These are phyloP conservation scores for Nomada flava DNA, from an alignment of 2,888 invertebrate species.

Conservation along the genomic window DNA sequence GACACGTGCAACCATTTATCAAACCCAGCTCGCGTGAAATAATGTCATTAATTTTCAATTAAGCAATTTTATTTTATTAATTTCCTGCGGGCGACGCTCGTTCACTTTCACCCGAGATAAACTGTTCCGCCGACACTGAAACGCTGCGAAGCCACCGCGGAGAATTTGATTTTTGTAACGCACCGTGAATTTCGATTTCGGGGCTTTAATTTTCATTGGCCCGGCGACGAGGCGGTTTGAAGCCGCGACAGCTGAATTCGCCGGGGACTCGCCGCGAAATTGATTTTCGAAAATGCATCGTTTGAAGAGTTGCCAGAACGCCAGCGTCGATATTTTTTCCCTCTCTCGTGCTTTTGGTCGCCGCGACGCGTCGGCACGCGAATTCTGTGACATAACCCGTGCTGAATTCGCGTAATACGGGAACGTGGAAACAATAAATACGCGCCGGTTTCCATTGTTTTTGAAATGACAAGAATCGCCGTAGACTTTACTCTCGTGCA, in stretches of 20 bases:
- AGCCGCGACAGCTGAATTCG: slow-evolving; percentile 57
- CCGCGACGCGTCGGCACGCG: background rate
- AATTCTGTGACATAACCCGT: slow-evolving; percentile 25
- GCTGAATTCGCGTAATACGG: background rate
- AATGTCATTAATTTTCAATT: too few species aligned
- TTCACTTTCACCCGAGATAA: background rate
- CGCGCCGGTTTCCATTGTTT: slow-evolving; percentile 2
- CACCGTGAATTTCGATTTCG: slow-evolving; percentile 33
- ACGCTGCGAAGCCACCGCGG: background rate
- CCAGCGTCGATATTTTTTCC: slow-evolving; percentile 53
- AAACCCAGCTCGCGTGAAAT: too few species aligned
- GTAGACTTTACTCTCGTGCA: background rate
- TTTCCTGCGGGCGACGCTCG: too few species aligned
- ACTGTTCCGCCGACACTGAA: background rate
- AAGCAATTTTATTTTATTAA: too few species aligned
- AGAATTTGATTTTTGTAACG: slow-evolving; percentile 35
- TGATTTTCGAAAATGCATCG: slow-evolving; percentile 73
- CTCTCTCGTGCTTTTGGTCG: slow-evolving; percentile 2
- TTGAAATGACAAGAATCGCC: slow-evolving; percentile 16
- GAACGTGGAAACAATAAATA: slow-evolving; percentile 22
- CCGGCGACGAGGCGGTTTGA: slow-evolving; percentile 36
- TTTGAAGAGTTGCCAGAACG: slow-evolving; percentile 73
- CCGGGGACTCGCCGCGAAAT: slow-evolving; percentile 61
- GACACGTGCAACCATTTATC: too few species aligned
- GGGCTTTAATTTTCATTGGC: slow-evolving; percentile 59